A percentile compares a stretch with the other conserved stretches of the same genome.
phyloP scores from a whole-genome alignment of 2,113 vertebrate genomes.

The Halichoerus grypus region DNA sequence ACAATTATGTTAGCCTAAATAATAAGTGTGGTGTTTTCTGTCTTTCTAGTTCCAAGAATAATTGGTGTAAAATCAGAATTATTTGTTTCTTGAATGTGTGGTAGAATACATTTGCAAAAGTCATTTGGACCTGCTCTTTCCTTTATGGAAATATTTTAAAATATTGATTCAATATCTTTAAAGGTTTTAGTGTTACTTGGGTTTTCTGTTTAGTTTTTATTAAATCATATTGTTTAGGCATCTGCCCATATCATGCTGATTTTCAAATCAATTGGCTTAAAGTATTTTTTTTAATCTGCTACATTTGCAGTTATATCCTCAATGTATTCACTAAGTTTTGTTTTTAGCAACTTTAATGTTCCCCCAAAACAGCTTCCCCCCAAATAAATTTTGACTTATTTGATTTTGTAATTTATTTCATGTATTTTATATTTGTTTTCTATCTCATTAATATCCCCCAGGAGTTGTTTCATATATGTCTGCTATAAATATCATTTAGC shows the following conservation, averaged over 20 bases:
- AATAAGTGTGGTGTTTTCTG: background rate
- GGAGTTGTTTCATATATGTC: background rate
- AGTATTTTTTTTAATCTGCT: background rate
- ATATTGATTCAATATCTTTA: slow-evolving; percentile 17
- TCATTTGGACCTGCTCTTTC: background rate
- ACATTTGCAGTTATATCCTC: background rate
- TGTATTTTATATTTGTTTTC: background rate
- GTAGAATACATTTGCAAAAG: background rate
- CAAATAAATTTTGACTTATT: background rate
- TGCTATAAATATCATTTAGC: background rate
- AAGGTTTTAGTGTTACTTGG: background rate
- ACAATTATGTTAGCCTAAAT: background rate
- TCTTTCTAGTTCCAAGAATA: background rate
- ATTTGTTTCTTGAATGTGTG: background rate
- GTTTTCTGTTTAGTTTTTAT: background rate
- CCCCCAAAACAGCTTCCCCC: background rate
- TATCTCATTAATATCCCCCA: background rate
- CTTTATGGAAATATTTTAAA: slow-evolving; percentile 27
- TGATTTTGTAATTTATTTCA: background rate
- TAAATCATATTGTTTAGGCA: background rate
- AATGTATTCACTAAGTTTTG: background rate
- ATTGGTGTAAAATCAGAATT: background rate
- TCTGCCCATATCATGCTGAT: background rate
- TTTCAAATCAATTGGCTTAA: background rate
- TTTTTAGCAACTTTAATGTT: background rate